Percentiles rank a stretch among this genome's conserved stretches.
Conservation (phyloP, 2,113 vertebrate genomes). For the Dascyllus trimaculatus region DNA sequence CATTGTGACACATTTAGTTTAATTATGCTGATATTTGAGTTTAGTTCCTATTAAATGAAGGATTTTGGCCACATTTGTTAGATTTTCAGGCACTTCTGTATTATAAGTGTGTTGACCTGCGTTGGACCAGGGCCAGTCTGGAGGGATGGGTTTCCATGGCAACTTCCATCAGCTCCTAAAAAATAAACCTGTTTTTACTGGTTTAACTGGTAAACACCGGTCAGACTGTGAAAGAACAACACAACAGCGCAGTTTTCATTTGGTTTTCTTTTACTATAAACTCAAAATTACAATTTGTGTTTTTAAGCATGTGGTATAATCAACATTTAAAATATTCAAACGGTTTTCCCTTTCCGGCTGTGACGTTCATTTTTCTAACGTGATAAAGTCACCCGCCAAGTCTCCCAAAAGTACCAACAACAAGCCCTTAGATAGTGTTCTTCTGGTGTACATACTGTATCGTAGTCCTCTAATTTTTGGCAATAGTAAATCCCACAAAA, state of each 20-base stretch:
- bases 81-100: too few relatives aligned
- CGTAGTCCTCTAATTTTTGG: conserved; percentile 77
- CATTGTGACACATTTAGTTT: too few relatives aligned
- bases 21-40: too few relatives aligned
- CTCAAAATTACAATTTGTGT: conserved; percentile 82
- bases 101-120: neutral
- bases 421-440: conserved; percentile 85
- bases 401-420: conserved; percentile 66
- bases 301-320: conserved; percentile 77
- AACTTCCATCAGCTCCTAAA: neutral
- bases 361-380: conserved; percentile 38
- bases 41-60: too few relatives aligned
- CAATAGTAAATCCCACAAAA: conserved; percentile 80
- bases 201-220: neutral
- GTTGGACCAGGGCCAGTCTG: neutral
- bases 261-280: conserved; percentile 82
- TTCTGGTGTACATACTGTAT: conserved; percentile 57
- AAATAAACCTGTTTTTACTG: neutral
- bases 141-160: neutral
- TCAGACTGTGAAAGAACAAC: conserved; percentile 21
- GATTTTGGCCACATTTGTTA: too few relatives aligned
- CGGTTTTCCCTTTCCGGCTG: conserved; percentile 65
- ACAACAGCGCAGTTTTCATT: conserved; percentile 11
- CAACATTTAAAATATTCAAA: conserved; percentile 81
- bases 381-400: conserved; percentile 59